Evolutionary conservation across 1,140 invertebrate species (phyloP).

Genomic region (Drosophila neocordata): DNA sequence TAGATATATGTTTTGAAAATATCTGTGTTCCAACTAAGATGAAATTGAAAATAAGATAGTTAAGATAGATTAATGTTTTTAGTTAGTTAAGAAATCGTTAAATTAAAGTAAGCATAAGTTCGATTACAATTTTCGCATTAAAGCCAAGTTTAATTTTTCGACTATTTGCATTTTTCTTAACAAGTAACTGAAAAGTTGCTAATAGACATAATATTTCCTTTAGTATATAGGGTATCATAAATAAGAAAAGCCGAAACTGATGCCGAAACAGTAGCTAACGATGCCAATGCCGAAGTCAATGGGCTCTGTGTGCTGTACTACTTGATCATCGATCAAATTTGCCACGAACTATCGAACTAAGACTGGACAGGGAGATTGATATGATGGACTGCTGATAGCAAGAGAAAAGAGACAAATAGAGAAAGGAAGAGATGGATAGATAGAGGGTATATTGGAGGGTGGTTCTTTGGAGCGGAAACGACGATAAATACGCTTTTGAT

Average conservation of each 20-base stretch:
- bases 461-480: conserved; percentile 38
- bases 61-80: too few species aligned
- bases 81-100: too few species aligned
- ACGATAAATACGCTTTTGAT: conserved; percentile 71
- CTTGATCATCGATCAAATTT: conserved; percentile 57
- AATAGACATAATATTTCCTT: background rate
- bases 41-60: too few species aligned
- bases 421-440: too few species aligned
- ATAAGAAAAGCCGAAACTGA: conserved; percentile 26
- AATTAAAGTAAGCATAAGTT: too few species aligned
- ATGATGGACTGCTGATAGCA: background rate
- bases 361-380: background rate
- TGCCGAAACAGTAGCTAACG: conserved; percentile 20
- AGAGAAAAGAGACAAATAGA: too few species aligned
- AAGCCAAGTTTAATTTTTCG: too few species aligned
- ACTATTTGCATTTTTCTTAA: too few species aligned
- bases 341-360: conserved; percentile 10
- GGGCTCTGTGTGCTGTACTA: background rate
- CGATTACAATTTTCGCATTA: too few species aligned
- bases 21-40: too few species aligned
- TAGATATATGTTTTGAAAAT: too few species aligned
- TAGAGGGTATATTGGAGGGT: background rate
- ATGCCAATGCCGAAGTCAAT: conserved; percentile 28
- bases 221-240: background rate
- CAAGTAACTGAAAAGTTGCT: too few species aligned